Evolutionary conservation across 2,888 invertebrate species (phyloP).

Genomic region (Neria commutata): DNA sequence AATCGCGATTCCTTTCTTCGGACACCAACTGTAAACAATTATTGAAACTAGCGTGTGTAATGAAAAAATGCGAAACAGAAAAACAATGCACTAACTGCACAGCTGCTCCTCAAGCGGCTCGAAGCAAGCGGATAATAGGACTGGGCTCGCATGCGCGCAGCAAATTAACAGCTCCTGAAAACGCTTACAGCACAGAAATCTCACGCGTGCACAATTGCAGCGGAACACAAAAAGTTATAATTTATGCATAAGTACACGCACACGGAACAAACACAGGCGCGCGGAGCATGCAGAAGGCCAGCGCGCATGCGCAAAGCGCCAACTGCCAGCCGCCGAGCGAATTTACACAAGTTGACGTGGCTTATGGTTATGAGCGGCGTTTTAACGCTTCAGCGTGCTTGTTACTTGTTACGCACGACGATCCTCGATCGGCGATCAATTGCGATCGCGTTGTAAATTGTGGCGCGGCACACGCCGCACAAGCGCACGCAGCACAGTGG

Average conservation of each 20-base stretch:
- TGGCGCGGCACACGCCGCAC: no score
- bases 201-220: neutral
- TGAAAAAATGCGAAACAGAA: conserved; percentile 20
- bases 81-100: neutral
- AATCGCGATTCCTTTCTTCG: conserved; percentile 8
- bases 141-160: conserved; percentile 38
- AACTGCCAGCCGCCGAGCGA: no score
- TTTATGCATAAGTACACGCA: neutral
- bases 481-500: no score
- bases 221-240: neutral
- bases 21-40: conserved; percentile 34
- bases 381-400: no score
- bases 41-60: conserved; percentile 33
- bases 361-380: neutral
- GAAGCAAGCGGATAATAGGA: conserved; percentile 7
- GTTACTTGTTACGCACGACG: no score
- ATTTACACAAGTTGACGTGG: neutral
- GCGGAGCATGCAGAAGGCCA: no score
- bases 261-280: neutral
- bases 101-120: neutral
- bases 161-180: conserved; percentile 42
- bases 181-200: conserved; percentile 10
- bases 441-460: no score
- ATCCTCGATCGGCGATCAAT: no score
- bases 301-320: neutral